Evolutionary conservation across 2,113 vertebrate species (phyloP), one percentile per base, ranked within the genome.

Genomic region (Zapus hudsonius): DNA sequence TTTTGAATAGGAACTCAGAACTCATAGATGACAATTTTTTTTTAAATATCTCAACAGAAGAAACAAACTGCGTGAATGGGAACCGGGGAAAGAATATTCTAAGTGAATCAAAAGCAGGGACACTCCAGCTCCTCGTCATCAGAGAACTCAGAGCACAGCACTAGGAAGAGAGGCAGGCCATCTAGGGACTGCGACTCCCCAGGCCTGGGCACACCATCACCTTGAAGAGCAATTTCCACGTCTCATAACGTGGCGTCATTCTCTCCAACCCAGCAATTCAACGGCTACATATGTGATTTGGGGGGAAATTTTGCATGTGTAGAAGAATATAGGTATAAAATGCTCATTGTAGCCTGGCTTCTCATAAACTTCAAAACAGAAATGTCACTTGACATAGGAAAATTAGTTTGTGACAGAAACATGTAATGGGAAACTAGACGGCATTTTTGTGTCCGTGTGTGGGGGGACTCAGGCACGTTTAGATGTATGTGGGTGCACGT

Each of bases 1-100:
- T 44, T 89, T 44, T 92, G 31, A 89, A 84, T 89, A 69, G 66
- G 47, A 67, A 57, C 38, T 33, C 17, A 38, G 87, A 90, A 73
- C 11, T 42, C 57, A 52, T 52, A 38, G 59, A 84, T 4, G 88
- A 87, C 73, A 2, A 69, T 29, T 20, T 69, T 69, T 84, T 92
- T 52, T 40, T 55, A 63, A 63, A 27, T 82, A 86, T 42, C n/a
- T 89, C 66, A 27, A 22, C n/a, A 52, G 22, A 93, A 94, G 59
- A 86, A 86, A 52, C 2, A 64, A 64, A 84, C 29, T 59, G 31
- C 63, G n/a, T 55, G 59, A 79, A 88, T 4, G 42, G 20, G 5
- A 92, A 82, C 40, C 42, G 85, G 79, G 44, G 40, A 52, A 83
- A 69, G 47, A 64, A 23, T 36, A 82, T 67, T 29, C 29, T 64